Evolutionary conservation across 1,140 invertebrate genomes (phyloP), one percentile per base, ranked within the genome.

Genomic region (Hyposmocoma kahamanoa): DNA sequence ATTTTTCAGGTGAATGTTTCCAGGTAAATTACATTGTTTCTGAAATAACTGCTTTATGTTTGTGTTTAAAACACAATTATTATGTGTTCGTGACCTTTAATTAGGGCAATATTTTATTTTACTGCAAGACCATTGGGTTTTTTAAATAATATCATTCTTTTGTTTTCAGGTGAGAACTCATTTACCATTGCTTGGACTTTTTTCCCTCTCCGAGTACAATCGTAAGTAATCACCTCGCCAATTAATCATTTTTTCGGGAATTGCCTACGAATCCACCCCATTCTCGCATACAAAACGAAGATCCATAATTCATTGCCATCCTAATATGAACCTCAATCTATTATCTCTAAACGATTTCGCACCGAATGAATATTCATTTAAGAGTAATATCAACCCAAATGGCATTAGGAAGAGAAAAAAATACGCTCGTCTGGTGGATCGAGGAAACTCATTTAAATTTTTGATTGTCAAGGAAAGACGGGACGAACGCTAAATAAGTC

Each of bases 311-410:
- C 69, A 72, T 72, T 61, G 52, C 56, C 55, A 65, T 56, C 67
- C 63, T 76, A 79, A 81, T 81, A 79, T 74, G 73, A 79, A 75
- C 70, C 72, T 67, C 70, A 72, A 78, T 83, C 70, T 80, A 79
- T 81, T 77, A 79, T 78, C 73, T 76, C 77, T 81, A 81, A 83
- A 71, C 77, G 77, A 83, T 83, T 83, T 79, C 58, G 59, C 70
- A 67, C 58, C 60, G 56, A 78, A 83, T 81, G 77, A 81, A 83
- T 83, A 83, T 83, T 83, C 77, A 81, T 80, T 83, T 80, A 69
- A 61, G 62, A 72, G 77, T 78, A 81, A 77, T 83, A 70, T 68
- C 70, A 68, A 65, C 70, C 69, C 59, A 69, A 80, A 79, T 77
- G 72, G 70, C 66, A 79, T 78, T 76, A 79, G 60, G 66, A 63